Percentiles rank a stretch among this genome's conserved stretches.
phyloP scores from a whole-genome alignment of 2,797 vertebrate species.

The Octomys mimax region DNA sequence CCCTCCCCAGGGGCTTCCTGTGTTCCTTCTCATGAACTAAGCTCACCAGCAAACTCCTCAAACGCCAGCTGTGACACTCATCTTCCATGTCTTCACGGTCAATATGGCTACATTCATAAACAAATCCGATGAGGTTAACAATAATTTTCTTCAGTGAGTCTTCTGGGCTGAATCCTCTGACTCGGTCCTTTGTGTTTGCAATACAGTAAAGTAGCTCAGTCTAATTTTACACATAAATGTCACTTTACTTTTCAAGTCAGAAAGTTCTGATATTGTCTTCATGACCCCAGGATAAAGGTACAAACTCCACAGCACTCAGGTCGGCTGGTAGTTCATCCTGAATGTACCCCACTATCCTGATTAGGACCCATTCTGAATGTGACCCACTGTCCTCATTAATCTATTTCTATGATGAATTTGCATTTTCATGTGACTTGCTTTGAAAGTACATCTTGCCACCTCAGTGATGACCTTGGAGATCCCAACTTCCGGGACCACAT shows the following conservation, averaged over 20 bases:
- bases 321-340: not conserved
- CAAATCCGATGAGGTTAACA: not conserved
- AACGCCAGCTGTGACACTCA: no score
- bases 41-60: not conserved
- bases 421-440: not conserved
- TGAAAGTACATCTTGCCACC: not conserved
- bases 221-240: not conserved
- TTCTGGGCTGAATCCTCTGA: not conserved
- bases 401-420: not conserved
- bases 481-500: accelerated
- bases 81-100: not conserved
- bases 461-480: not conserved
- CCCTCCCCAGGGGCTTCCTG: not conserved
- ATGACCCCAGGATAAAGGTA: not conserved
- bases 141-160: not conserved
- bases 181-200: not conserved
- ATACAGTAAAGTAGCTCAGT: not conserved
- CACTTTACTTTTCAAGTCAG: not conserved
- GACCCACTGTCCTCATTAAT: not conserved
- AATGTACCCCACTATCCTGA: not conserved
- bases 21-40: not conserved
- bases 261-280: not conserved
- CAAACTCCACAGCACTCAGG: not conserved
- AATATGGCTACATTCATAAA: accelerated
- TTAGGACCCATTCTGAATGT: not conserved